Base-by-base conservation (phyloP, 2,888 invertebrate genomes). In the Spisula subtruncata region DNA sequence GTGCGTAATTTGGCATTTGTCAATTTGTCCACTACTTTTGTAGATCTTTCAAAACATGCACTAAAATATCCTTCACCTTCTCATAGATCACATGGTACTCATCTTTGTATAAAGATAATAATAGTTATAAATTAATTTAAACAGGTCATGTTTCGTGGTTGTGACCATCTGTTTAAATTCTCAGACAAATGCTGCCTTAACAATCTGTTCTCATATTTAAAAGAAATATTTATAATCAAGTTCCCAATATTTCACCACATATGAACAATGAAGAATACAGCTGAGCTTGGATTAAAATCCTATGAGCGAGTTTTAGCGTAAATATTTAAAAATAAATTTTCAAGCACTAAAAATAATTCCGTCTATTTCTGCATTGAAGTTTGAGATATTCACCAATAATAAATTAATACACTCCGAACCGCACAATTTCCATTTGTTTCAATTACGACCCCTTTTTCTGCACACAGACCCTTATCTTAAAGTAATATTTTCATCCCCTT, bases 401-500 rank as follows among this genome's bases (percentile, higher is more conserved):
- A n/a, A n/a, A n/a, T n/a, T n/a, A n/a, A 60, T 35, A 75, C 75
- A 75, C 60, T 25, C 41, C 41, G 25, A 25, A n/a, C 25, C n/a
- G 25, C 25, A 66, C 2, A 18, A 84, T 84, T 29, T 75, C 35
- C 48, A 84, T 51, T 75, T 84, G 51, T 84, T 84, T 75, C 51
- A 75, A 84, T 84, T 46, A 66, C 35, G 48, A 75, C 29, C 32
- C 6, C 20, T 71, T 29, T 32, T 16, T 46, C 25, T 1, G 75
- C 29, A 75, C 46, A 16, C 32, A 66, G 48, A 84, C 84, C 84
- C 84, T 41, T 75, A 84, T 84, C 84, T 75, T 32, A 41, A 2
- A 41, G 41, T 41, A 56, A 46, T 46, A 51, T 84, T 84, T 75
- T 83, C 83, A 60, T 56, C 83, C 84, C 48, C 75, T 20, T 75